A percentile compares a stretch with the other conserved stretches of the same genome.
Evolutionary conservation across 2,888 invertebrate genomes (phyloP).

Genomic region (Drosophila koepferae): DNA sequence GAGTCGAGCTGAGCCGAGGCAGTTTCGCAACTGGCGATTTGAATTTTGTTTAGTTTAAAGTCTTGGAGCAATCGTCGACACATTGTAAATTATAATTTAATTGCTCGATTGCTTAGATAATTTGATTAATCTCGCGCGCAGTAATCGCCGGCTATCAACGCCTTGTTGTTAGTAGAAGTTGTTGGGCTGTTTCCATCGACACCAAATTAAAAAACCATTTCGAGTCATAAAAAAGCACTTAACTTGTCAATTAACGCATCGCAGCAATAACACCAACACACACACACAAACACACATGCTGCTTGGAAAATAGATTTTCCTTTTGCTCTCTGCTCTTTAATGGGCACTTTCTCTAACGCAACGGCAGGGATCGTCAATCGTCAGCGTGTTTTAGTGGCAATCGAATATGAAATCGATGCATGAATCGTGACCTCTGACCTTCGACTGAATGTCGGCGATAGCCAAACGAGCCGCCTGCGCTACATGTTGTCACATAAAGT

Average conservation of each 20-base stretch:
- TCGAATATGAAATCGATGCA: slow-evolving; percentile 17
- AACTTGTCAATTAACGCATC: slow-evolving; percentile 77
- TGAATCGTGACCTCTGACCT: slow-evolving; percentile 62
- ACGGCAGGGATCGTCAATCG: slow-evolving; percentile 57
- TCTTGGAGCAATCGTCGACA: slow-evolving; percentile 42
- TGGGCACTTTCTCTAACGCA: slow-evolving; percentile 43
- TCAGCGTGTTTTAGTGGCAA: slow-evolving; percentile 62
- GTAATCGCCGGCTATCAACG: slow-evolving; percentile 62
- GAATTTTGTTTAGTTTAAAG: slow-evolving; percentile 1
- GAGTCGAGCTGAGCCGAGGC: neutral
- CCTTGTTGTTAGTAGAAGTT: slow-evolving; percentile 40
- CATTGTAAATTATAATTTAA: slow-evolving; percentile 72
- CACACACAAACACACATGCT: slow-evolving; percentile 5
- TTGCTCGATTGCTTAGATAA: slow-evolving; percentile 50
- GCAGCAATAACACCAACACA: slow-evolving; percentile 37
- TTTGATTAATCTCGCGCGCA: slow-evolving; percentile 58
- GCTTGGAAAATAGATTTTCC: slow-evolving; percentile 42
- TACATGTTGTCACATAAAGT: slow-evolving; percentile 78
- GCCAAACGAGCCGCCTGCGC: slow-evolving; percentile 44
- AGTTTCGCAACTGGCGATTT: slow-evolving; percentile 13
- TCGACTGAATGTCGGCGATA: slow-evolving; percentile 37
- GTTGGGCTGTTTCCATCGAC: slow-evolving; percentile 65
- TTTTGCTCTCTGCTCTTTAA: slow-evolving; percentile 35
- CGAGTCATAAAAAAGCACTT: slow-evolving; percentile 81
- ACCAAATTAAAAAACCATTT: slow-evolving; percentile 82